Conservation (phyloP, 2,797 vertebrate species). For the Melanotaenia trifasciata region DNA sequence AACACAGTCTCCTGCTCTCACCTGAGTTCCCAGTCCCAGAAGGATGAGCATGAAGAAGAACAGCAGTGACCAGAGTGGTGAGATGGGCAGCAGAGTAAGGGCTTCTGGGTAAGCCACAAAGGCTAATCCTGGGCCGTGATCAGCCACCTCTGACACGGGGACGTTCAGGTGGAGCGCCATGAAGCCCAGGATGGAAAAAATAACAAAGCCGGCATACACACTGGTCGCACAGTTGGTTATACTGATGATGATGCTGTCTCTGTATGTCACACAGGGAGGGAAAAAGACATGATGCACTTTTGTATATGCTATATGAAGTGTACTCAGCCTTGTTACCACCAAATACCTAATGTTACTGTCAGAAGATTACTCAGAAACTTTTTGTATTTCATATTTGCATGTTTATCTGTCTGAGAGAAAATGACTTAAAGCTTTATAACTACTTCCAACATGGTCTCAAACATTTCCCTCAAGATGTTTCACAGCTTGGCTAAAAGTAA, state of each 20-base stretch:
- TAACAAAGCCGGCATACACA: slow-evolving; percentile 96
- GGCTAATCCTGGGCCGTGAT: slow-evolving; percentile 95
- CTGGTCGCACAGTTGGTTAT: slow-evolving; percentile 98
- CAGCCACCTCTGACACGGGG: slow-evolving; percentile 93
- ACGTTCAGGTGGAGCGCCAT: slow-evolving; percentile 96
- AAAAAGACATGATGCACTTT: not conserved
- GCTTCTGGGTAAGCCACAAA: slow-evolving; percentile 98
- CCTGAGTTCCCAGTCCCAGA: slow-evolving; percentile 96
- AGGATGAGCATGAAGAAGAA: slow-evolving; percentile 99
- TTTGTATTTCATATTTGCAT: not conserved
- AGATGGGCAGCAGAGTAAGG: slow-evolving; percentile 94
- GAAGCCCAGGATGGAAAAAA: slow-evolving; percentile 99
- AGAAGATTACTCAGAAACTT: not conserved
- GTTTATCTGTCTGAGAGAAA: not conserved
- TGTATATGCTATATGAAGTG: not conserved
- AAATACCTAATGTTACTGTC: not conserved
- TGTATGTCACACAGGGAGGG: slow-evolving; percentile 53
- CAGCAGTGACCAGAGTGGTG: slow-evolving; percentile 95
- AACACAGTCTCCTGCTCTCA: slow-evolving; percentile 59
- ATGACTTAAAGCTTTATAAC: not conserved
- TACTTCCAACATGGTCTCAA: not conserved
- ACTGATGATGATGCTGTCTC: slow-evolving; percentile 99
- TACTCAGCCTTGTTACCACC: not conserved
- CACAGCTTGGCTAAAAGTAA: not conserved
- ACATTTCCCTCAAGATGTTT: not conserved